Conservation (phyloP, 2,113 vertebrate species). For the Tragelaphus scriptus region DNA sequence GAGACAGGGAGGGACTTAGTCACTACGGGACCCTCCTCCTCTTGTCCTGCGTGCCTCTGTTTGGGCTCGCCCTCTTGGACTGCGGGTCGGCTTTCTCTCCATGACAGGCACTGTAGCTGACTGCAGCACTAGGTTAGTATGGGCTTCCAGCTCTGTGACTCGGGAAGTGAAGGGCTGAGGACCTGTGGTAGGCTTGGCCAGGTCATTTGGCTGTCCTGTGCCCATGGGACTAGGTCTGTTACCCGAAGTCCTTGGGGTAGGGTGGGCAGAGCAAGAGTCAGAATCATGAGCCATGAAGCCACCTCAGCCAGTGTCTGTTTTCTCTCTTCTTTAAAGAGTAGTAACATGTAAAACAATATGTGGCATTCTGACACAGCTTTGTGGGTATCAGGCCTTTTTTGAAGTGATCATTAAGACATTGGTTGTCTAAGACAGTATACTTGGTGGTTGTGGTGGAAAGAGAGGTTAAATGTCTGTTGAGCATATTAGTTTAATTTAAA, state of each 20-base stretch:
- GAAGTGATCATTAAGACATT: neutral
- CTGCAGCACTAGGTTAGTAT: neutral
- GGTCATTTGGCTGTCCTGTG: neutral
- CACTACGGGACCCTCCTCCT: neutral
- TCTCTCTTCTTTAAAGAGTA: neutral
- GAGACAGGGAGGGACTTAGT: neutral
- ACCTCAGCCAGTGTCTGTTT: neutral
- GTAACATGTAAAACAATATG: neutral
- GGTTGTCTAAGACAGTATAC: neutral
- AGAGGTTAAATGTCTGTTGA: neutral
- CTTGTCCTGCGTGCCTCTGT: neutral
- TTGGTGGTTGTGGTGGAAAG: neutral
- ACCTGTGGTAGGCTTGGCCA: neutral
- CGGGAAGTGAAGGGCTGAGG: neutral
- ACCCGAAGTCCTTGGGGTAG: neutral
- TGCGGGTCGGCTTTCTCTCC: neutral
- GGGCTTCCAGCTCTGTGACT: neutral
- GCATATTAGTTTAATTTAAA: neutral
- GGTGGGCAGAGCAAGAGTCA: neutral
- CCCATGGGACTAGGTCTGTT: neutral
- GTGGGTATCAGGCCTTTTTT: neutral
- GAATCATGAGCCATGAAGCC: neutral
- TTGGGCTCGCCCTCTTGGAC: neutral
- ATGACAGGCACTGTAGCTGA: neutral
- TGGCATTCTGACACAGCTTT: slow-evolving; percentile 2